These are phyloP conservation scores for Batillaria attramentaria DNA, from an alignment of 1,140 invertebrate species.

Conservation along the genomic window DNA sequence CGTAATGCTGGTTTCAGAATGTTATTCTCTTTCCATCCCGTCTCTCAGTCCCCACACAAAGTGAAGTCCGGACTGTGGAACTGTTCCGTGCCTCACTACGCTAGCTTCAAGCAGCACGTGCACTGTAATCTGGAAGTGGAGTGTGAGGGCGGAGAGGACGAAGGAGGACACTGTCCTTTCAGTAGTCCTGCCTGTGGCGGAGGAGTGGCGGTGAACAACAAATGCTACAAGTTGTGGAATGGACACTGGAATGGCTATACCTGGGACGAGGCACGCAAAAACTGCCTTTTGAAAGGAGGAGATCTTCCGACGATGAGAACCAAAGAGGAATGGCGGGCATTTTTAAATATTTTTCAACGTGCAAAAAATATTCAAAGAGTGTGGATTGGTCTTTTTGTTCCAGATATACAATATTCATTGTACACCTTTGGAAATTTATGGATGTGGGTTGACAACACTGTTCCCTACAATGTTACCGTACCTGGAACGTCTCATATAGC, in stretches of 20 bases:
- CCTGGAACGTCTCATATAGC: not conserved
- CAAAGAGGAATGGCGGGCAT: not conserved
- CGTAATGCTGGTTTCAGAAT: conserved; percentile 21
- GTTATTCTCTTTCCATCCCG: not conserved
- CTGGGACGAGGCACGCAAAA: not conserved
- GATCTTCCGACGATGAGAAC: not conserved
- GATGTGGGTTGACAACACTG: conserved; percentile 17
- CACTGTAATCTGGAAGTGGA: conserved; percentile 11
- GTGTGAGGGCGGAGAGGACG: conserved; percentile 16
- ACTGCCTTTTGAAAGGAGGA: not conserved
- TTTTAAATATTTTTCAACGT: not conserved
- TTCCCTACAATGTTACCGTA: not conserved
- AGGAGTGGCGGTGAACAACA: not conserved
- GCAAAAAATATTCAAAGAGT: not conserved
- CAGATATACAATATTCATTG: not conserved
- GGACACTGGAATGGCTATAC: not conserved
- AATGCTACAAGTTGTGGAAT: not conserved
- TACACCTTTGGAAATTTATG: not conserved
- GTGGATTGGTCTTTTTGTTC: not conserved
- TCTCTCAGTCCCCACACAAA: not conserved
- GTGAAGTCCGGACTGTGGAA: conserved; percentile 1
- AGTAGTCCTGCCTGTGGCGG: not conserved
- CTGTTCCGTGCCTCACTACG: conserved; percentile 17
- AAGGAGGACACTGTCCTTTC: not conserved
- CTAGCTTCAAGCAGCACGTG: conserved; percentile 14